A percentile compares a stretch with the other conserved stretches of the same genome.
Evolutionary conservation across 2,888 invertebrate genomes (phyloP).

Genomic region (Hydrotaea diabolus): DNA sequence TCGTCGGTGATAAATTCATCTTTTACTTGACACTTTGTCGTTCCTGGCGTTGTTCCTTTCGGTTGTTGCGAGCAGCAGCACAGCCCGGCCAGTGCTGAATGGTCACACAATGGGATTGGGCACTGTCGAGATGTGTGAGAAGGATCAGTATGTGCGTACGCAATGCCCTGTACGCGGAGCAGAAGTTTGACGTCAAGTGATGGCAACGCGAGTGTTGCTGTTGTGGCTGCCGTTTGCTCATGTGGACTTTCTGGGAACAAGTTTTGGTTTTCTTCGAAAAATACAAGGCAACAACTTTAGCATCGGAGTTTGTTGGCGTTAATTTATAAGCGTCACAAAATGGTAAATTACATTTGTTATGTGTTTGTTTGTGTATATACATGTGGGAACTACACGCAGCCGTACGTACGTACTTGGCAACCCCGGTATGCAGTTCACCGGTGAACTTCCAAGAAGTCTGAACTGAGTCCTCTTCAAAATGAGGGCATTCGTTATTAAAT

Average conservation of each 20-base stretch:
- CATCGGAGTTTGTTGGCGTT: conserved; percentile 69
- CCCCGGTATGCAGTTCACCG: conserved; percentile 51
- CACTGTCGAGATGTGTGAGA: neutral
- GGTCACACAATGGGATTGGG: neutral
- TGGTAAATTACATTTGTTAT: conserved; percentile 64
- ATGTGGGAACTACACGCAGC: too few relatives aligned
- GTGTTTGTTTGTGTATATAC: conserved; percentile 33
- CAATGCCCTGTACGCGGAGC: conserved; percentile 36
- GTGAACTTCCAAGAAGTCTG: conserved; percentile 57
- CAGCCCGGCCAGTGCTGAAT: neutral
- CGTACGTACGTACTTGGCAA: neutral
- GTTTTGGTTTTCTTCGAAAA: conserved; percentile 52
- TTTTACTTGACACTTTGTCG: conserved; percentile 72
- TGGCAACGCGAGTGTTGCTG: conserved; percentile 31
- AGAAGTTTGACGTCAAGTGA: conserved; percentile 46
- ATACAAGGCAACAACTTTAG: conserved; percentile 56
- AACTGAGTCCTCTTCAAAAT: conserved; percentile 12
- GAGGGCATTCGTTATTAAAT: neutral
- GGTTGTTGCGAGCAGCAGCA: neutral
- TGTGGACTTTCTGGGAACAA: conserved; percentile 46
- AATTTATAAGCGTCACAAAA: conserved; percentile 71
- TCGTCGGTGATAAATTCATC: conserved; percentile 75
- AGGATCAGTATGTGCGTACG: conserved; percentile 52
- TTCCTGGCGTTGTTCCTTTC: conserved; percentile 46
- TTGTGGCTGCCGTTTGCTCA: conserved; percentile 38